Evolutionary conservation across 1,140 invertebrate genomes (phyloP).

Genomic region (Rhynchophorus ferrugineus): DNA sequence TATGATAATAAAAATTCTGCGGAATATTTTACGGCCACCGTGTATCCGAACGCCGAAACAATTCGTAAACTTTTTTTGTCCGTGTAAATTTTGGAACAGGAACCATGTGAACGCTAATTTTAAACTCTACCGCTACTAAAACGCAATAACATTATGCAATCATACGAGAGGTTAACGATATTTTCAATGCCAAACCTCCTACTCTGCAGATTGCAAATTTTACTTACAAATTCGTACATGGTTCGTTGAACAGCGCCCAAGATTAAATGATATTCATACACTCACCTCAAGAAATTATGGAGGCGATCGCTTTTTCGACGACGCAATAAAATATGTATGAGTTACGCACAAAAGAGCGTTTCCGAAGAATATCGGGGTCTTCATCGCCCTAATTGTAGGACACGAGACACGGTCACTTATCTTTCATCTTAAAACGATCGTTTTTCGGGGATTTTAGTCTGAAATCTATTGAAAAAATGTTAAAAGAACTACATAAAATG

Average conservation of each 20-base stretch:
- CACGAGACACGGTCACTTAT: too few species aligned
- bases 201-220: conserved; percentile 1
- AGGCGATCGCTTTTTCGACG: too few species aligned
- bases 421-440: too few species aligned
- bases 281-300: neutral
- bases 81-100: neutral
- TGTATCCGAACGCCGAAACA: neutral
- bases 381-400: too few species aligned
- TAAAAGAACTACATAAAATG: too few species aligned
- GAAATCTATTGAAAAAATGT: too few species aligned
- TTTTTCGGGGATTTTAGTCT: too few species aligned
- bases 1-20: too few species aligned
- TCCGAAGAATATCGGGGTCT: too few species aligned
- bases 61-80: neutral
- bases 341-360: too few species aligned
- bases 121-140: neutral
- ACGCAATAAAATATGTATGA: too few species aligned
- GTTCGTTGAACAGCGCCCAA: conserved; percentile 11
- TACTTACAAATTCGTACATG: conserved; percentile 8
- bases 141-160: conserved; percentile 16
- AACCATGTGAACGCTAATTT: neutral
- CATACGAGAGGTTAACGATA: conserved; percentile 5
- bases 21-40: too few species aligned
- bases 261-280: conserved; percentile 4
- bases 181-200: conserved; percentile 13